A percentile compares a stretch with the other conserved stretches of the same genome.
Conservation (phyloP, 1,140 invertebrate species). For the Drosophila kanapiae region DNA sequence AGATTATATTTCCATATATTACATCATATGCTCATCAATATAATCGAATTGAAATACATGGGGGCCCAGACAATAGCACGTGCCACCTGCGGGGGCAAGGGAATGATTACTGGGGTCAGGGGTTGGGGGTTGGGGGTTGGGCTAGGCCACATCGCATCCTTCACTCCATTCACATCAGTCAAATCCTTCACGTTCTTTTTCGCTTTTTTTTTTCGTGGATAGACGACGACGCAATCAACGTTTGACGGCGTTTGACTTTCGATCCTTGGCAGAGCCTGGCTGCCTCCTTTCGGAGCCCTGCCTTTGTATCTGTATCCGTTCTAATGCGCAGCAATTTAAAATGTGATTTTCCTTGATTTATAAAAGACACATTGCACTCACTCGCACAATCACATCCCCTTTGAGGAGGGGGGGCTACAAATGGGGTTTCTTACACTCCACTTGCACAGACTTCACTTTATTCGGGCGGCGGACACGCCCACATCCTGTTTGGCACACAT, state of each 20-base stretch:
- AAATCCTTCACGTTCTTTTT: slow-evolving; percentile 50
- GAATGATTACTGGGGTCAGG: background rate
- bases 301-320: slow-evolving; percentile 67
- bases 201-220: slow-evolving; percentile 35
- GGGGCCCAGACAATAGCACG: slow-evolving; percentile 53
- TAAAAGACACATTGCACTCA: slow-evolving; percentile 78
- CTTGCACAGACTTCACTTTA: slow-evolving; percentile 20
- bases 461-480: slow-evolving; percentile 51
- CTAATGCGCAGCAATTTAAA: slow-evolving; percentile 79
- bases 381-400: slow-evolving; percentile 26
- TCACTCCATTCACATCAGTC: slow-evolving; percentile 54
- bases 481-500: slow-evolving; percentile 53
- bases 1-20: slow-evolving; percentile 76
- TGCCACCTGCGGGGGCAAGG: slow-evolving; percentile 20
- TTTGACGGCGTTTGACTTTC: slow-evolving; percentile 75
- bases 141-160: slow-evolving; percentile 59
- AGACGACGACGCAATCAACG: slow-evolving; percentile 70
- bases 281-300: slow-evolving; percentile 56
- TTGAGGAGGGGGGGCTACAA: slow-evolving; percentile 1
- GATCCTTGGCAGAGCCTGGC: slow-evolving; percentile 46
- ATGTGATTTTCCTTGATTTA: slow-evolving; percentile 82
- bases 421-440: slow-evolving; percentile 27
- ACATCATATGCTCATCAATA: slow-evolving; percentile 62
- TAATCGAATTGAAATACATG: slow-evolving; percentile 61
- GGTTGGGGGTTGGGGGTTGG: background rate